These are phyloP conservation scores for Ursus arctos DNA, from an alignment of 2,113 vertebrate genomes.

Conservation along the genomic window DNA sequence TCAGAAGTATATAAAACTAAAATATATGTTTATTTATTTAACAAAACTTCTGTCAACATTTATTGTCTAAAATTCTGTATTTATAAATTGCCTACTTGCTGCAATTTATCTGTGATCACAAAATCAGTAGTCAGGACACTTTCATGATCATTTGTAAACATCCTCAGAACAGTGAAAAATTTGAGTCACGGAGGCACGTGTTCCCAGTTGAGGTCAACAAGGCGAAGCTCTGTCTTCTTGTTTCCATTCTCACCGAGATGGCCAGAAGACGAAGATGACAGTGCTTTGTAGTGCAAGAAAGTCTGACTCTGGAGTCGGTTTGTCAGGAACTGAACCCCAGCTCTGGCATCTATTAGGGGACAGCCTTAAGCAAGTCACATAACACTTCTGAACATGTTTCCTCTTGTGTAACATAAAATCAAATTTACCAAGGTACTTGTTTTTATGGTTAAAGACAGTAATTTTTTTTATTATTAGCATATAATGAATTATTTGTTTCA, in stretches of 20 bases:
- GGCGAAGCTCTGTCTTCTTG: accelerated
- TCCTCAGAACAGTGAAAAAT: neutral
- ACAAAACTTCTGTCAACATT: neutral
- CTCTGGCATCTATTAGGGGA: neutral
- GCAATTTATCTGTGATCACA: neutral
- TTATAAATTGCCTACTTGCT: neutral
- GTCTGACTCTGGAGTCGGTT: accelerated
- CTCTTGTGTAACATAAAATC: neutral
- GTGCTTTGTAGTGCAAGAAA: neutral
- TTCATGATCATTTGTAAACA: neutral
- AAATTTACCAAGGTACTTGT: neutral
- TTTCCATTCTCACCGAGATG: neutral
- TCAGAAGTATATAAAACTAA: neutral
- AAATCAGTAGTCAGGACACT: neutral
- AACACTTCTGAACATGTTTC: neutral
- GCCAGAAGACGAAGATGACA: neutral
- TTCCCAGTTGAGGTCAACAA: neutral
- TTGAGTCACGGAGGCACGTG: neutral
- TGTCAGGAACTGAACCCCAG: too few relatives aligned
- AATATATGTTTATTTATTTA: neutral
- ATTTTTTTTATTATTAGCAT: too few relatives aligned
- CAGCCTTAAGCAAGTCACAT: neutral
- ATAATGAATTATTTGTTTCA: too few relatives aligned
- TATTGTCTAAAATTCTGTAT: neutral
- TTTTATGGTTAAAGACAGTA: neutral